Conservation (phyloP, 2,797 vertebrate genomes). For the Carapus acus region DNA sequence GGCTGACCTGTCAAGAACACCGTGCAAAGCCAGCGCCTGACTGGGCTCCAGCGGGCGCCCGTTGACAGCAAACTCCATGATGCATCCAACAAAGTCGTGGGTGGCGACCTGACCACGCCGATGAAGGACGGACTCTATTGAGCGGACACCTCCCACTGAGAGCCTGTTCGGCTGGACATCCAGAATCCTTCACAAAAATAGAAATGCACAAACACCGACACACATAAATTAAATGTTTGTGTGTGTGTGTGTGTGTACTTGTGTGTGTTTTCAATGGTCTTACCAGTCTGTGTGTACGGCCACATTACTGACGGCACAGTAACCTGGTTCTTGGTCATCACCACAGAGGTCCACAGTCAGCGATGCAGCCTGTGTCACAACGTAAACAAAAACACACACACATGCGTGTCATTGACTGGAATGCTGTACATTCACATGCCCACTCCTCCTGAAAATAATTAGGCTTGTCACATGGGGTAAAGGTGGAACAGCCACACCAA, state of each 20-base stretch:
- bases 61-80: constrained; percentile 98
- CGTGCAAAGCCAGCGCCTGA: constrained; percentile 86
- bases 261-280: constrained; percentile 34
- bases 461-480: constrained; percentile 19
- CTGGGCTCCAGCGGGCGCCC: constrained; percentile 95
- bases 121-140: constrained; percentile 86
- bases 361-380: constrained; percentile 80
- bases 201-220: constrained; percentile 13
- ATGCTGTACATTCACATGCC: no score
- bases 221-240: constrained; percentile 27
- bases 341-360: constrained; percentile 92
- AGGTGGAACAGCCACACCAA: constrained; percentile 41
- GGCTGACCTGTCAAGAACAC: constrained; percentile 90
- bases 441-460: no score
- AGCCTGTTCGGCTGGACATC: constrained; percentile 94
- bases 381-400: constrained; percentile 3
- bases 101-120: constrained; percentile 88
- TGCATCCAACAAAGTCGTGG: constrained; percentile 95
- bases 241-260: not conserved
- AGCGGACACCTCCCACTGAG: constrained; percentile 89
- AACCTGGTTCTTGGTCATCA: constrained; percentile 89
- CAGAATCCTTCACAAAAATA: constrained; percentile 78
- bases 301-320: constrained; percentile 91
- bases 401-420: no score
- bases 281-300: constrained; percentile 92